Base-by-base conservation (phyloP, 1,140 invertebrate species). In the Drosophila lacertosa region DNA sequence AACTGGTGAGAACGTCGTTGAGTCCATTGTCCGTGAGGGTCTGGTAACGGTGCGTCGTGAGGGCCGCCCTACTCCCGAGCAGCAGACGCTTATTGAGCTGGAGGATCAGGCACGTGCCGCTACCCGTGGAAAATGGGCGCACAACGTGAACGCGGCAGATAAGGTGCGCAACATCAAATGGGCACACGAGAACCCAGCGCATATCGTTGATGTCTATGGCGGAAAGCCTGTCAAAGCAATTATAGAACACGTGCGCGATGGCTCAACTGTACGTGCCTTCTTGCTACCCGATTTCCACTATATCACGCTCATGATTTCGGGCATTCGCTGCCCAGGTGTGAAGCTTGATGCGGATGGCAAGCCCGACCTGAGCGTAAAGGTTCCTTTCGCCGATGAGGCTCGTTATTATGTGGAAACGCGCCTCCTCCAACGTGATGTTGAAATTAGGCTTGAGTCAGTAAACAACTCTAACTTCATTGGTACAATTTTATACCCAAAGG, bases 181-280 rank as follows among this genome's bases (percentile, higher is more conserved):
- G 96, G 93, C 92, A 10, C 93, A 97, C 22, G 98, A 98, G 16
- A 96, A 97, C 91, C 95, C 96, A 4, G 93, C 95, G 39, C 93
- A 94, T 45, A 95, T 98, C 90, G 95, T 98, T 9, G 97, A 98
- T 57, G 95, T 96, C 67, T 94, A 94, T 67, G 94, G 94, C 26
- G 94, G 94, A 32, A 96, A 97, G 84, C 96, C 96, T 0, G 92
- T 98, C 9, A 93, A 95, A 91, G 97, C 97, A 48, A 94, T 99
- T 22, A 96, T 99, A 86, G 98, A 99, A 92, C 96, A 98, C 93
- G 98, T 99, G 1, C 94, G 98, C 64, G 98, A 99, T 93, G 98
- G 98, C 2, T 99, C 98, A 15, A 99, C 98, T 1, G 94, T 99
- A 1, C 94, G 98, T 65, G 95, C 96, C 1, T 97, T 99, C 74